These are phyloP conservation scores for Tachina grossa DNA, from an alignment of 2,888 invertebrate species.

Conservation along the genomic window DNA sequence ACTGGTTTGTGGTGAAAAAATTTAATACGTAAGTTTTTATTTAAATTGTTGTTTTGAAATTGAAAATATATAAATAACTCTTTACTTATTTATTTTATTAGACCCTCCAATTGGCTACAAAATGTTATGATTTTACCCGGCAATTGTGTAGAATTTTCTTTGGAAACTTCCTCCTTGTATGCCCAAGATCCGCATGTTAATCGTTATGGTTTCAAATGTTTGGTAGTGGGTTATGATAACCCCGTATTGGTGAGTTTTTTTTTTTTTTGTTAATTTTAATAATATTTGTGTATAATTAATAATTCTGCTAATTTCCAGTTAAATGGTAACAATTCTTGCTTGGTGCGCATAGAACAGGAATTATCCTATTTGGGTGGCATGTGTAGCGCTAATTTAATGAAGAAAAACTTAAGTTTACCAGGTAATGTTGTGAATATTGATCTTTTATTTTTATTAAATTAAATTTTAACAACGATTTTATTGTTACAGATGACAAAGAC, in stretches of 20 bases:
- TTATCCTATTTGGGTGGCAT: slow-evolving; percentile 94
- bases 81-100: slow-evolving; percentile 65
- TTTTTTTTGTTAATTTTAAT: not conserved
- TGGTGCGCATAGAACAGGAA: slow-evolving; percentile 92
- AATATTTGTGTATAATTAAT: not conserved
- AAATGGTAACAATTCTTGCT: slow-evolving; percentile 81
- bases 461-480: slow-evolving; percentile 10
- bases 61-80: not conserved
- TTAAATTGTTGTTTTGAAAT: not conserved
- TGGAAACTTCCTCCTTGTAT: slow-evolving; percentile 98
- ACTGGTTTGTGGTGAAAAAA: slow-evolving; percentile 87
- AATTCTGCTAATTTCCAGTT: slow-evolving; percentile 73
- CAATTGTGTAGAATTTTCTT: slow-evolving; percentile 95
- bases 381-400: slow-evolving; percentile 95
- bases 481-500: slow-evolving; percentile 85
- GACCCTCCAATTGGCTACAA: slow-evolving; percentile 89
- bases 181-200: slow-evolving; percentile 93
- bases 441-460: not conserved
- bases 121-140: slow-evolving; percentile 94
- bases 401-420: slow-evolving; percentile 89
- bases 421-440: slow-evolving; percentile 74
- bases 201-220: slow-evolving; percentile 90
- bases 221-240: slow-evolving; percentile 93
- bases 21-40: slow-evolving; percentile 84
- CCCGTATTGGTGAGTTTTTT: slow-evolving; percentile 82